Base-by-base conservation (phyloP, 2,797 vertebrate genomes). In the Oreochromis mossambicus region DNA sequence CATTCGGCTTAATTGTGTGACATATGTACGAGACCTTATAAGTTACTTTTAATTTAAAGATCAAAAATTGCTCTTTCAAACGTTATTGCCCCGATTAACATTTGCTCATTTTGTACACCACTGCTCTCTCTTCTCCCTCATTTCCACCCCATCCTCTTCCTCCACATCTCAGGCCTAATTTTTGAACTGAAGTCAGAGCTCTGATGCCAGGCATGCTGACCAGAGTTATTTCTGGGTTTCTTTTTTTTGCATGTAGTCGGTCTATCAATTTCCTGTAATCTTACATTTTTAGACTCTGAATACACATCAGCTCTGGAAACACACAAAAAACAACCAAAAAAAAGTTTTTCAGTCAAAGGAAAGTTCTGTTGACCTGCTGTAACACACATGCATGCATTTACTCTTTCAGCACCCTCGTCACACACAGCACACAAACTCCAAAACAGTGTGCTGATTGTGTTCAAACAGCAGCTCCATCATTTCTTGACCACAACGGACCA, bases 321-420 rank as follows among this genome's bases (percentile, higher is more conserved):
- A 38, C 19, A 21, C 8, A 15, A 66, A 66, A 61, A 77, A 26
- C 34, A 0, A 78, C 48, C 24, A 19, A 21, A 0, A 14, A 46
- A 48, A 48, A 4, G 73, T 54, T 70, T 77, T 46, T 66, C 14
- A 54, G 80, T 84, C 76, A 63, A 51, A 34, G 76, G 81, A 56
- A 83, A 83, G 79, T 73, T 79, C 77, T 77, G 85, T 12, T 77
- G 81, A 86, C 21, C 68, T 84, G 46, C 83, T 87, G 81, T 81
- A 76, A 81, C 87, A 86, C 83, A 83, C 46, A 77, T 3, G 85
- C 83, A 81, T 82, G 12, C 75, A 54, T 80, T 77, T 38, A 46
- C 7, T 89, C 80, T 78, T 85, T 81, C 70, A 36, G 55, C 84
- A 58, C 78, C 56, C 46, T 48, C 5, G 55, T 75, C 46, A n/a